A percentile compares a stretch with the other conserved stretches of the same genome.
Evolutionary conservation across 1,140 invertebrate genomes (phyloP).

Genomic region (Drosophila auraria): DNA sequence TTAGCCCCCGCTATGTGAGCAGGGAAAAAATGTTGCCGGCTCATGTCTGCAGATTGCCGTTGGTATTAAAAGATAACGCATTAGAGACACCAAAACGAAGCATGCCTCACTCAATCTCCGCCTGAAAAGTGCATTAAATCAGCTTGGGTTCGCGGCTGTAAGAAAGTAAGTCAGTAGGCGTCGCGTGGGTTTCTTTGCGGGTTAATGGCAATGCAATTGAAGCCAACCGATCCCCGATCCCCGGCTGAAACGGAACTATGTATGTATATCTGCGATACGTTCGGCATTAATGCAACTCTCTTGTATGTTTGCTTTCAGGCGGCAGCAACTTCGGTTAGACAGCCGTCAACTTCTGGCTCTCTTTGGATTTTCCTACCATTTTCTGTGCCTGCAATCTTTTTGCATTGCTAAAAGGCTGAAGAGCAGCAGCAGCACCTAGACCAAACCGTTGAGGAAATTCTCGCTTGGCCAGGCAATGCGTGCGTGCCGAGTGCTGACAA

Average conservation of each 20-base stretch:
- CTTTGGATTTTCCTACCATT: conserved; percentile 6
- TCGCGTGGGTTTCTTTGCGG: conserved; percentile 45
- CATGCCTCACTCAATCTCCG: conserved; percentile 35
- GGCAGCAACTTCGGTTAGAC: conserved; percentile 31
- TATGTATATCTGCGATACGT: conserved; percentile 30
- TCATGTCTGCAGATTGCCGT: conserved; percentile 58
- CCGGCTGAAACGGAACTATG: conserved; percentile 49
- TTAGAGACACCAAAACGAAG: conserved; percentile 42
- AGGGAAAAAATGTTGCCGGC: conserved; percentile 24
- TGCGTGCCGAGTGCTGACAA: conserved; percentile 35
- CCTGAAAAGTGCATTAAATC: conserved; percentile 55
- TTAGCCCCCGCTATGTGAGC: not conserved
- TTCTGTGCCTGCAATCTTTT: conserved; percentile 18
- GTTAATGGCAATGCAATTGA: conserved; percentile 57
- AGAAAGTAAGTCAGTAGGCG: conserved; percentile 62
- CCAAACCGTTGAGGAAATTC: conserved; percentile 46
- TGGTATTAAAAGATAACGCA: conserved; percentile 63
- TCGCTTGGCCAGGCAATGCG: conserved; percentile 20
- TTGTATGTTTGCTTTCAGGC: conserved; percentile 31
- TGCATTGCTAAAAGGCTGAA: conserved; percentile 37
- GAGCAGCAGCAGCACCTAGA: conserved; percentile 19
- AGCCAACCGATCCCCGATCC: conserved; percentile 24
- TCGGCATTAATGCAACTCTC: conserved; percentile 42
- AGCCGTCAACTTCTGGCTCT: conserved; percentile 26
- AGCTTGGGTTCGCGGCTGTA: conserved; percentile 36